Conservation (phyloP, 2,888 invertebrate genomes). For the Diaphora mendica region DNA sequence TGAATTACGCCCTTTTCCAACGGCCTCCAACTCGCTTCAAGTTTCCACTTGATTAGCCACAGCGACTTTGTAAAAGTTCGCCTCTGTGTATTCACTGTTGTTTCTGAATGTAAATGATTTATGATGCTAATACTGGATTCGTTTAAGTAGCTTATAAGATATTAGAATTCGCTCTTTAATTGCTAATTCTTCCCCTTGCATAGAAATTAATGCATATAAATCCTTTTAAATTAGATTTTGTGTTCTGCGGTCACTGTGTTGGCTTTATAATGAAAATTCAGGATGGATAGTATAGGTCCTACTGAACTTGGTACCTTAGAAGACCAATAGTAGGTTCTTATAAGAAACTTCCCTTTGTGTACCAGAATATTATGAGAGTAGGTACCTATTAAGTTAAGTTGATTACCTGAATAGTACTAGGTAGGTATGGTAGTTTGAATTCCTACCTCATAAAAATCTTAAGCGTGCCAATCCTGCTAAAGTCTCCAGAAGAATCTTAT, state of each 20-base stretch:
- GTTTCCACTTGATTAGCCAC: conserved; percentile 79
- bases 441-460: neutral
- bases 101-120: conserved; percentile 57
- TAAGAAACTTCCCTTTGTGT: neutral
- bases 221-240: neutral
- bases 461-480: neutral
- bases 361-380: no score
- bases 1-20: conserved; percentile 71
- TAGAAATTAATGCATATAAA: neutral
- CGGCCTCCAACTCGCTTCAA: conserved; percentile 67
- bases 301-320: neutral
- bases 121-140: conserved; percentile 42
- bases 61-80: conserved; percentile 63
- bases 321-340: neutral
- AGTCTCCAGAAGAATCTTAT: neutral
- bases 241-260: neutral
- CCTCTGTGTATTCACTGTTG: conserved; percentile 56
- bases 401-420: neutral
- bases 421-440: no score
- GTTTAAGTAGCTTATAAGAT: conserved; percentile 28
- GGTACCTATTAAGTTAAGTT: no score
- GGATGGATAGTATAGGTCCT: neutral
- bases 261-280: neutral
- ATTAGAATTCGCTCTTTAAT: conserved; percentile 12
- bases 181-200: neutral